Evolutionary conservation across 2,888 invertebrate genomes (phyloP).

Genomic region (Eurois occulta): DNA sequence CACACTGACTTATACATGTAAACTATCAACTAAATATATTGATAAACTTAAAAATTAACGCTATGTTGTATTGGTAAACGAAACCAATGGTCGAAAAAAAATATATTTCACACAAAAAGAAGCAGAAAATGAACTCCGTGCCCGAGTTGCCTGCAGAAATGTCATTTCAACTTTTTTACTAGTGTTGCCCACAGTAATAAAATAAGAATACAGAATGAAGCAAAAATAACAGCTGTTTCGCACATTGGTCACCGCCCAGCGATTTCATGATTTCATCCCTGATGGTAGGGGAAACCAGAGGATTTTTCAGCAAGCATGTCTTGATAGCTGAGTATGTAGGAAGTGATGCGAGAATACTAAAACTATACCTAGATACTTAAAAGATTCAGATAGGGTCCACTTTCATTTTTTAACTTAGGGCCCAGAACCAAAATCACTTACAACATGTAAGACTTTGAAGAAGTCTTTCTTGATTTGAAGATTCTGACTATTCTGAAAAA

Average conservation of each 20-base stretch:
- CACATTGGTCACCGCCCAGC: neutral
- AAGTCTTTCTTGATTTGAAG: no score
- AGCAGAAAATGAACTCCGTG: slow-evolving; percentile 76
- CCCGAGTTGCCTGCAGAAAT: slow-evolving; percentile 74
- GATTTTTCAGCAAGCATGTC: neutral
- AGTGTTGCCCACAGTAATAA: slow-evolving; percentile 49
- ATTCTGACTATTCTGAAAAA: no score
- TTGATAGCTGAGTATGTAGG: neutral
- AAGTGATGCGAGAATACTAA: neutral
- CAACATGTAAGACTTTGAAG: neutral
- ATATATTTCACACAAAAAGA: slow-evolving; percentile 73
- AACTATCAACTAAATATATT: slow-evolving; percentile 63
- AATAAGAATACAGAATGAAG: neutral
- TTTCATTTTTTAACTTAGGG: neutral
- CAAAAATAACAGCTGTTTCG: slow-evolving; percentile 39
- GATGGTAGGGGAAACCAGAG: neutral
- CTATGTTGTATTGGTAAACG: slow-evolving; percentile 63
- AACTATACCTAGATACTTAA: neutral
- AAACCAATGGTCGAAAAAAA: slow-evolving; percentile 72
- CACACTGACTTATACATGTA: slow-evolving; percentile 71
- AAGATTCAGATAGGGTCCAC: neutral
- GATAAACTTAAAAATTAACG: slow-evolving; percentile 63
- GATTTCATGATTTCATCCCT: neutral
- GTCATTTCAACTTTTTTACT: slow-evolving; percentile 71
- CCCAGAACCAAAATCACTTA: neutral